Base-by-base conservation (phyloP, 2,888 invertebrate species). In the Elmis aenea region DNA sequence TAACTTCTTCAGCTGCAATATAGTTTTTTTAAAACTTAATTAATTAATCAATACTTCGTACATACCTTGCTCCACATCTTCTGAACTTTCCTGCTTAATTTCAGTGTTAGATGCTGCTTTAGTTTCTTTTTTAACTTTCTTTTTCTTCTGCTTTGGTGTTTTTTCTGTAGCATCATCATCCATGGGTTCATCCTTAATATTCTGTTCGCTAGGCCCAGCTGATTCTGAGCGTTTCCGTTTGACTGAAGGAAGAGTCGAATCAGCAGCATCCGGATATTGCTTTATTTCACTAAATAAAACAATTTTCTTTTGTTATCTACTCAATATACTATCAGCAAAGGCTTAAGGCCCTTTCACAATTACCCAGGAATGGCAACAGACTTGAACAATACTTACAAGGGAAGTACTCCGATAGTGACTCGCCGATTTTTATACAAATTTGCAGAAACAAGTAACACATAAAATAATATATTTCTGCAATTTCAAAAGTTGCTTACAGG, bases 241-340 rank as follows among this genome's bases (percentile, higher is more conserved):
- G 3, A 69, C 57, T 46, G 73, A 72, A 12, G 81, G 78, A 22
- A 93, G 64, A 0, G 92, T 91, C 25, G 85, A 87, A 68, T 95
- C 95, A 0, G 79, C 83, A 2, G 82, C 85, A 5, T 76, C 72
- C 26, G 83, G 79, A 69, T 93, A 93, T 21, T 85, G 79, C 51
- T 83, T 74, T 30, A 90, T 79, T 71, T 93, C 88, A 55, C 91
- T 86, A 56, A 43, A 46, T 43, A 33, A 35, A 39, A 29, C 33
- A 27, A 40, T n/a, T 6, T 8, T 5, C 5, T 6, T 18, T 18
- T 5, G 18, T 6, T 6, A 8, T 18, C 5, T n/a, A n/a, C n/a
- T n/a, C n/a, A n/a, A n/a, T n/a, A n/a, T n/a, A n/a, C n/a, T n/a
- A n/a, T n/a, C n/a, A n/a, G n/a, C n/a, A n/a, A n/a, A n/a, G n/a